Percentiles rank a stretch among this genome's conserved stretches.
phyloP scores from a whole-genome alignment of 2,888 invertebrate genomes.

The Drosophila infuscata region DNA sequence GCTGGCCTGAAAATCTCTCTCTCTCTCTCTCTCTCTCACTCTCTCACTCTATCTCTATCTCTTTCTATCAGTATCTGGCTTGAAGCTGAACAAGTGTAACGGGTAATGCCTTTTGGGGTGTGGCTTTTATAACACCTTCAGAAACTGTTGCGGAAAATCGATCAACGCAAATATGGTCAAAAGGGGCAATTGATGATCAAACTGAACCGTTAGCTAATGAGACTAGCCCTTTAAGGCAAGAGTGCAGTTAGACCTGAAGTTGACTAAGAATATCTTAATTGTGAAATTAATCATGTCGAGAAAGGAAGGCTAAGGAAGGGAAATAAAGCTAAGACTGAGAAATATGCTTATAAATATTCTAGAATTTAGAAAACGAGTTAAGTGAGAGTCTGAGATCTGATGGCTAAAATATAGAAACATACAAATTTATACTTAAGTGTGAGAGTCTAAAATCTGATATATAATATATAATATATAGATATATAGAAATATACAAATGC shows the following conservation, averaged over 20 bases:
- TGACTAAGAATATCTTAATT: neutral
- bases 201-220: constrained; percentile 1
- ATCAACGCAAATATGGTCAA: neutral
- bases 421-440: too few relatives aligned
- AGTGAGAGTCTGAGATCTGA: neutral
- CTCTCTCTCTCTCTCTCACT: too few relatives aligned
- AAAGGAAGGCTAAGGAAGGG: neutral
- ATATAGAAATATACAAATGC: neutral
- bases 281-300: neutral
- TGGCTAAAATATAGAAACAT: neutral
- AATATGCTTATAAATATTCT: neutral
- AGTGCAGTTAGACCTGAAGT: neutral
- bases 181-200: neutral
- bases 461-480: too few relatives aligned
- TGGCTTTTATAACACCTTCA: constrained; percentile 64
- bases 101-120: constrained; percentile 71
- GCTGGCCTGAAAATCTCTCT: constrained; percentile 18
- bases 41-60: neutral
- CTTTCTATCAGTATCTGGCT: neutral
- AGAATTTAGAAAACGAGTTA: neutral
- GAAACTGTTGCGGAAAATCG: constrained; percentile 3
- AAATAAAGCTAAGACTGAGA: neutral
- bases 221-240: neutral
- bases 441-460: neutral
- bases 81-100: constrained; percentile 65